Conservation (phyloP, 2,888 invertebrate genomes). For the Cybosia mesomella region DNA sequence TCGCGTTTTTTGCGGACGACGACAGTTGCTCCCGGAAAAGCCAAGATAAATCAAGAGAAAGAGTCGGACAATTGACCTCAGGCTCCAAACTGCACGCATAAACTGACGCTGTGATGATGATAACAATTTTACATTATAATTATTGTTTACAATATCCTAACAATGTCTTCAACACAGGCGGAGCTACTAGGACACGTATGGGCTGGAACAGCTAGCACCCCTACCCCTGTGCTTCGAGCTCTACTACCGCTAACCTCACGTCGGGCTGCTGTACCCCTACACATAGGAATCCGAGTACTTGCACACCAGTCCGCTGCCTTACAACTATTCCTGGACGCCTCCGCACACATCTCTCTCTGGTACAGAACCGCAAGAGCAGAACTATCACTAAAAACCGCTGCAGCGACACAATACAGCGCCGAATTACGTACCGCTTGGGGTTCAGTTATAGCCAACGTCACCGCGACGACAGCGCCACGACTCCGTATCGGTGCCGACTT, state of each 20-base stretch:
- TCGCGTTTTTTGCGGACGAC: no score
- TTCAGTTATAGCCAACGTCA: constrained; percentile 36
- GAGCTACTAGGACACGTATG: constrained; percentile 77
- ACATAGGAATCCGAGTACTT: constrained; percentile 36
- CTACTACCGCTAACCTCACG: constrained; percentile 29
- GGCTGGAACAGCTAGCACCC: constrained; percentile 71
- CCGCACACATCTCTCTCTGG: constrained; percentile 46
- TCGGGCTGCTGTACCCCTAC: constrained; percentile 33
- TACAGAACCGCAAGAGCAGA: constrained; percentile 54
- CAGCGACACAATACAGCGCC: constrained; percentile 40
- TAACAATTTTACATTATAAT: no score
- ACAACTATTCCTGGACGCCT: constrained; percentile 49
- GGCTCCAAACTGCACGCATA: no score
- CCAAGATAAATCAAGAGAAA: no score
- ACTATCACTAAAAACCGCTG: constrained; percentile 32
- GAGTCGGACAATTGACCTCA: no score
- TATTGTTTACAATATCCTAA: neutral
- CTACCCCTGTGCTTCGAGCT: constrained; percentile 69
- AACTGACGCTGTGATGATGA: no score
- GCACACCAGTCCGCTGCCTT: constrained; percentile 38
- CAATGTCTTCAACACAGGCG: constrained; percentile 55
- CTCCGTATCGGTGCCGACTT: constrained; percentile 61
- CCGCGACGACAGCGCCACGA: constrained; percentile 29
- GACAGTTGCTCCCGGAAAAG: no score
- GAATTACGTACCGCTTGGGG: constrained; percentile 56